Percentiles rank a stretch among this genome's conserved stretches.
Evolutionary conservation across 2,113 vertebrate genomes (phyloP).

Genomic region (Notothenia coriiceps): DNA sequence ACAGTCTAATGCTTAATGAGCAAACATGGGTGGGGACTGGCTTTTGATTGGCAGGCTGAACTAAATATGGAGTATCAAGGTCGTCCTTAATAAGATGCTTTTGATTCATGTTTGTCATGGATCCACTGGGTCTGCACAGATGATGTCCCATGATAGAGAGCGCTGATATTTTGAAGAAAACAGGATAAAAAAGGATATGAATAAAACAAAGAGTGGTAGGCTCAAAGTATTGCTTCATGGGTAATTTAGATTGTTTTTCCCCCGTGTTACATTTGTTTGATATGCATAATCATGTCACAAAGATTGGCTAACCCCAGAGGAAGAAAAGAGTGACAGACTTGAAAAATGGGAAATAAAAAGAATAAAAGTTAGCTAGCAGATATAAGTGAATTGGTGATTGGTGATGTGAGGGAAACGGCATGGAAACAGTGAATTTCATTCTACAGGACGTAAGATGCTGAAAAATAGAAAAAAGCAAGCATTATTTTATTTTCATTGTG

Average conservation of each 20-base stretch:
- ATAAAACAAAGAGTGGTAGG: constrained; percentile 65
- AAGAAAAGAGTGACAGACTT: constrained; percentile 37
- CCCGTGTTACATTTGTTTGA: constrained; percentile 66
- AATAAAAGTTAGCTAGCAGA: constrained; percentile 6
- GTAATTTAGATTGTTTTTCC: constrained; percentile 38
- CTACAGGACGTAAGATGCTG: background rate
- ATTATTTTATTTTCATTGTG: background rate
- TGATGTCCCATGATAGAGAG: constrained; percentile 53
- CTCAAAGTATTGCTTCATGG: constrained; percentile 56
- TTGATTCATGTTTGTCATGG: constrained; percentile 73
- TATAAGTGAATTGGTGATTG: constrained; percentile 12
- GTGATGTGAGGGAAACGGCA: background rate
- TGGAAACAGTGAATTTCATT: background rate
- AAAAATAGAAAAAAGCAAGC: too few species aligned
- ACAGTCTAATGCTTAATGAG: constrained; percentile 31
- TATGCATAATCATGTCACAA: constrained; percentile 59
- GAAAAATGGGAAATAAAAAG: constrained; percentile 5
- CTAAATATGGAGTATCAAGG: constrained; percentile 61
- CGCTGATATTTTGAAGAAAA: constrained; percentile 60
- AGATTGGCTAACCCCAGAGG: constrained; percentile 56
- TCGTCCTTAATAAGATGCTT: constrained; percentile 70
- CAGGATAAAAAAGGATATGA: constrained; percentile 55
- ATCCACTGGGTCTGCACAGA: constrained; percentile 61
- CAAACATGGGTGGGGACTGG: constrained; percentile 30
- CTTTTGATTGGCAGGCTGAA: constrained; percentile 69